A percentile compares a stretch with the other conserved stretches of the same genome.
These are phyloP conservation scores for Muraenolepis orangiensis DNA, from an alignment of 2,797 vertebrate species.

Conservation along the genomic window DNA sequence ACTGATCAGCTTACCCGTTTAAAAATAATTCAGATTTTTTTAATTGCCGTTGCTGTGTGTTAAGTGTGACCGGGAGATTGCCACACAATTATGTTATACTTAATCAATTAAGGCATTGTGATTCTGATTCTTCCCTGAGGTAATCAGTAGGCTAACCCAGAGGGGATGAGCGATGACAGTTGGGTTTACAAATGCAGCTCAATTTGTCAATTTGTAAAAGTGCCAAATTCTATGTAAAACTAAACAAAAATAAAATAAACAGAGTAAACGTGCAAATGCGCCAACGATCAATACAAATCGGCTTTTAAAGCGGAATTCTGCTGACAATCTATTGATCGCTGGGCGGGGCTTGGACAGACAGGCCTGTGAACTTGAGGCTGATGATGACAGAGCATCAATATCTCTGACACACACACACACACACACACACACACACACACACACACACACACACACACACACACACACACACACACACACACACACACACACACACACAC, in stretches of 20 bases:
- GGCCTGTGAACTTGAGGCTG: background rate
- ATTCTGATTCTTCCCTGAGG: background rate
- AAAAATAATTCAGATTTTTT: too few species aligned
- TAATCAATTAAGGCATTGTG: too few species aligned
- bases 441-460: background rate
- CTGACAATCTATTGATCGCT: background rate
- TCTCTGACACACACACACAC: background rate
- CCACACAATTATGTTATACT: too few species aligned
- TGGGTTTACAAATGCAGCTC: background rate
- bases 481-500: constrained; percentile 14
- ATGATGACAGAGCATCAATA: too few species aligned
- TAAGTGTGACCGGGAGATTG: too few species aligned
- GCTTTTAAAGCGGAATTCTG: background rate
- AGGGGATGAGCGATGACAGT: background rate
- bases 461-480: constrained; percentile 14
- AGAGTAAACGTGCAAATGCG: background rate
- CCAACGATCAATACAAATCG: background rate
- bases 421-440: background rate
- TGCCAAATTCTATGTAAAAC: background rate
- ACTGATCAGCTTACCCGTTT: too few species aligned
- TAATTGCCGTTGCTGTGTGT: too few species aligned
- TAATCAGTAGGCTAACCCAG: background rate
- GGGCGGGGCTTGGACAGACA: background rate
- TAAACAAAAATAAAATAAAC: background rate
- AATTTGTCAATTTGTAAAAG: background rate